Evolutionary conservation across 1,140 invertebrate genomes (phyloP).

Genomic region (Caenorhabditis brenneri): DNA sequence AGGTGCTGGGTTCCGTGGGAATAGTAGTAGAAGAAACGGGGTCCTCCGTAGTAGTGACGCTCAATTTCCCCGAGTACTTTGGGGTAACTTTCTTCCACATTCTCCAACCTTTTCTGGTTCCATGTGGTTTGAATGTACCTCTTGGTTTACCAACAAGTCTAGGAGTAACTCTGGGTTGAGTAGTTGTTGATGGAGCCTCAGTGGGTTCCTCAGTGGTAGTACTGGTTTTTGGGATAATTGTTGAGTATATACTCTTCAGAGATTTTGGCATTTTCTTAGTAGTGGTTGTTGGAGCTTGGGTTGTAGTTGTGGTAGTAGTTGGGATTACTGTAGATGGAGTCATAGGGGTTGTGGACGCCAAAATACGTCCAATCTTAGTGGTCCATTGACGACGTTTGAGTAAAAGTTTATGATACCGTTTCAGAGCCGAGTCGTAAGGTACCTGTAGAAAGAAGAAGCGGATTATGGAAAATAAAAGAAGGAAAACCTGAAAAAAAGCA

Average conservation of each 20-base stretch:
- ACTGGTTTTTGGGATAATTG: constrained; percentile 31
- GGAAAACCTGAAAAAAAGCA: neutral
- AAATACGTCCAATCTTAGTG: constrained; percentile 22
- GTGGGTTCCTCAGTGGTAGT: neutral
- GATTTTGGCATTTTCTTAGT: constrained; percentile 46
- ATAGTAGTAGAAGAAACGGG: constrained; percentile 34
- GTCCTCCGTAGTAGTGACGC: constrained; percentile 26
- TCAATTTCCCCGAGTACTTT: constrained; percentile 22
- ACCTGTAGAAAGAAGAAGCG: constrained; percentile 40
- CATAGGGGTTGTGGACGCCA: constrained; percentile 16
- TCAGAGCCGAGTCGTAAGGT: constrained; percentile 46
- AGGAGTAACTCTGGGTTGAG: neutral
- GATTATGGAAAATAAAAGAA: constrained; percentile 23
- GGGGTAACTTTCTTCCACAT: constrained; percentile 46
- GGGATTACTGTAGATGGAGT: neutral
- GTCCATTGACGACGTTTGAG: constrained; percentile 34
- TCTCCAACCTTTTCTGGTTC: constrained; percentile 15
- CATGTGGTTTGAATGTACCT: constrained; percentile 20
- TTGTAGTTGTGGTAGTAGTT: neutral
- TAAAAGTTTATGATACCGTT: constrained; percentile 52
- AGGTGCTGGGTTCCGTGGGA: constrained; percentile 14
- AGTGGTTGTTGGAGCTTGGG: constrained; percentile 2
- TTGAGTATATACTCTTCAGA: constrained; percentile 48
- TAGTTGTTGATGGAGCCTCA: neutral
- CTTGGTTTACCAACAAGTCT: constrained; percentile 1